phyloP scores from a whole-genome alignment of 2,113 vertebrate genomes.

The Bubo scandiacus region DNA sequence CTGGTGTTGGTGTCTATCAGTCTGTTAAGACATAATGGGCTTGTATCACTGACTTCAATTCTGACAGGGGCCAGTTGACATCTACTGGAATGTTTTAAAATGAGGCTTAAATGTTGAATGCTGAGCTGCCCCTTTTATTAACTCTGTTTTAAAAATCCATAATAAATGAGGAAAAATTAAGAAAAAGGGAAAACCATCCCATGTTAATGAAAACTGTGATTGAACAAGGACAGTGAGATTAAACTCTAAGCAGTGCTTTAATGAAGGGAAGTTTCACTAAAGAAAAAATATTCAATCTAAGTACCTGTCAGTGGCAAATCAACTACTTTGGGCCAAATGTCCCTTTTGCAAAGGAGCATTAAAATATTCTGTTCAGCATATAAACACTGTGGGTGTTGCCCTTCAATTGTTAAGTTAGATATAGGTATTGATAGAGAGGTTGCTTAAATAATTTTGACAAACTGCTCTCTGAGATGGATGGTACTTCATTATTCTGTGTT shows the following conservation, averaged over 20 bases:
- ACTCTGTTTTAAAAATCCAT: neutral
- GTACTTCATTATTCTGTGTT: neutral
- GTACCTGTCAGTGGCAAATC: neutral
- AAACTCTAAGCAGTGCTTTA: neutral
- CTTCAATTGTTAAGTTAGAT: neutral
- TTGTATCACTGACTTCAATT: neutral
- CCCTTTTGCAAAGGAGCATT: neutral
- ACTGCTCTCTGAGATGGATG: neutral
- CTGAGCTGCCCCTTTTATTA: neutral
- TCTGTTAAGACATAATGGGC: neutral
- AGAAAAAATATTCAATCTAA: neutral
- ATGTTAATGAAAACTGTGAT: neutral
- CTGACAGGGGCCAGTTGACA: neutral
- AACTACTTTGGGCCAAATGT: neutral
- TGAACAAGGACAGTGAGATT: neutral
- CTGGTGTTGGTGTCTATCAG: rapidly evolving
- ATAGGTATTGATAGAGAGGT: neutral
- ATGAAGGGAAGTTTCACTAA: neutral
- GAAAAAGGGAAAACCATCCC: neutral
- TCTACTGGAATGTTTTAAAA: neutral
- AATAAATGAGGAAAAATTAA: neutral
- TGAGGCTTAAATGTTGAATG: neutral
- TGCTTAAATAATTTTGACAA: neutral
- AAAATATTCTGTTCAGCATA: neutral
- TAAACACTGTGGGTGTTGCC: neutral